Percentiles rank a stretch among this genome's conserved stretches.
phyloP scores from a whole-genome alignment of 2,113 vertebrate genomes.

The Ictalurus punctatus region DNA sequence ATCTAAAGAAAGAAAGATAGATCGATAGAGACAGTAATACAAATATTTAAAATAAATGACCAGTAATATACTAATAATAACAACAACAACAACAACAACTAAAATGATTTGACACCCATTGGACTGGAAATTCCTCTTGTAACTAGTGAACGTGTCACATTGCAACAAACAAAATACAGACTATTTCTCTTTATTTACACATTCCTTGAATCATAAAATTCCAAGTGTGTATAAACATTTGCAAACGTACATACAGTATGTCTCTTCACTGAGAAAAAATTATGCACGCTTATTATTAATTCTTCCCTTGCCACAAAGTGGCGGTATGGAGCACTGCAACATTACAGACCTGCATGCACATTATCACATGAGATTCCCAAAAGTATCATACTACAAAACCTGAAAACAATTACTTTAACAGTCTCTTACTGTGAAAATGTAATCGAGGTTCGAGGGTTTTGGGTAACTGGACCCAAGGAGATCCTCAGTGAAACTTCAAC shows the following conservation, averaged over 20 bases:
- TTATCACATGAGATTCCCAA: background rate
- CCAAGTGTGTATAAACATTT: background rate
- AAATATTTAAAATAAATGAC: too few relatives aligned
- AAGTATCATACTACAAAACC: background rate
- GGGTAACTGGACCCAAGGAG: background rate
- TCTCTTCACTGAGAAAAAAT: background rate
- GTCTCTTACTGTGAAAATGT: background rate
- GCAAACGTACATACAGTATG: background rate
- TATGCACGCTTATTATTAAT: background rate
- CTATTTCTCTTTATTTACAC: background rate
- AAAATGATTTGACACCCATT: background rate
- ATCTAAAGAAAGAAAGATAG: too few relatives aligned
- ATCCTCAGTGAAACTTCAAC: background rate
- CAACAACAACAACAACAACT: background rate
- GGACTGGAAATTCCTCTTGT: background rate
- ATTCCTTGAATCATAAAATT: background rate
- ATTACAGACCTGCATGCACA: background rate
- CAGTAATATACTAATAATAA: background rate
- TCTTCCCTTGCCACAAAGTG: slow-evolving; percentile 32
- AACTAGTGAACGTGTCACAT: background rate
- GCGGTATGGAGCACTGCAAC: background rate
- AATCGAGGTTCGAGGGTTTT: too few relatives aligned
- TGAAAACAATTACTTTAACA: background rate
- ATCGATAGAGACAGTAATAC: too few relatives aligned
- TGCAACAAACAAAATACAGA: background rate